phyloP scores from a whole-genome alignment of 2,888 invertebrate species.

The Rhagium mordax region DNA sequence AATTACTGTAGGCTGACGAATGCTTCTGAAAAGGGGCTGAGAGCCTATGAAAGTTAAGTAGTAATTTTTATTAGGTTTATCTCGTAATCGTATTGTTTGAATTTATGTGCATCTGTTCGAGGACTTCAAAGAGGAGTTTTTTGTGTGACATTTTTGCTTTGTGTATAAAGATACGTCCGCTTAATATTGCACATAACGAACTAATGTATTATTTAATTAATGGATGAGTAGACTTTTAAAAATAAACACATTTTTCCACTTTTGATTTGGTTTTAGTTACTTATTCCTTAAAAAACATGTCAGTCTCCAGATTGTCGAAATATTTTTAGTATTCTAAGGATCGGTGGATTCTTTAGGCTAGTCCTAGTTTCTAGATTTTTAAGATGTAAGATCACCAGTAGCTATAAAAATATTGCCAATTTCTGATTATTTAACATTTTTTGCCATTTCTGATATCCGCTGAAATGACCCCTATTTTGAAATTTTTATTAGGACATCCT shows the following conservation, averaged over 20 bases:
- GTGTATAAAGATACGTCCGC: not conserved
- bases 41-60: constrained; percentile 62
- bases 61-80: constrained; percentile 61
- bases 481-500: too few relatives aligned
- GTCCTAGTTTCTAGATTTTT: too few relatives aligned
- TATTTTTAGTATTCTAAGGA: too few relatives aligned
- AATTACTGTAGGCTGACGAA: constrained; percentile 47
- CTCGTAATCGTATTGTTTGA: constrained; percentile 61
- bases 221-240: not conserved
- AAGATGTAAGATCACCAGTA: too few relatives aligned
- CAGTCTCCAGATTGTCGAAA: too few relatives aligned
- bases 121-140: constrained; percentile 48
- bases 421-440: too few relatives aligned
- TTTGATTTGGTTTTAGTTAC: too few relatives aligned
- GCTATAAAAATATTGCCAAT: too few relatives aligned
- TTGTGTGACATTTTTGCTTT: constrained; percentile 5
- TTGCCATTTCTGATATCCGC: too few relatives aligned
- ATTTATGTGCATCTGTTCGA: constrained; percentile 54
- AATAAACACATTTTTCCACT: not conserved
- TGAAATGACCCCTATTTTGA: too few relatives aligned
- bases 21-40: constrained; percentile 55
- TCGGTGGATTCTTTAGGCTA: too few relatives aligned
- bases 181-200: constrained; percentile 1
- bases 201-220: not conserved
- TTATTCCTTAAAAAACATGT: not conserved